Base-by-base conservation (phyloP, 2,888 invertebrate genomes). In the Harpagoxenus sublaevis region DNA sequence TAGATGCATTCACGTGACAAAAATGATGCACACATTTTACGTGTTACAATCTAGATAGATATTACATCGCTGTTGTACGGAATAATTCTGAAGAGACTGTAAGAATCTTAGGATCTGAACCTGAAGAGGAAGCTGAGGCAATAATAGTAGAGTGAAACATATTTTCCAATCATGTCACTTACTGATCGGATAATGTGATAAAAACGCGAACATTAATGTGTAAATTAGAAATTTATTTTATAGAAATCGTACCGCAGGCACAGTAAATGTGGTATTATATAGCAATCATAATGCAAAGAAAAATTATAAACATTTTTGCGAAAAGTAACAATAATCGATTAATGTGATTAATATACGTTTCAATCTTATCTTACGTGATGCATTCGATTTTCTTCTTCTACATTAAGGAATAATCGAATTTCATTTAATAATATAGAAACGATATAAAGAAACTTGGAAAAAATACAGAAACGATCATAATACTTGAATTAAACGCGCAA, bases 141-240 rank as follows among this genome's bases (percentile, higher is more conserved):
- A 31, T 3, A 8, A 39, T 5, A 23, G 15, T 48, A 28, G 15
- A 28, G 15, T 48, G 15, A 18, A 18, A 68, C 5, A 62, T n/a
- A 45, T 66, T 66, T 51, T 23, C 12, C 5, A 42, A 4, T 71
- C 10, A n/a, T 10, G 5, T 65, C 18, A 18, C 23, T 68, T 28
- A 66, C 15, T 35, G 55, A 71, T 39, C 12, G 12, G 42, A 55
- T 39, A 15, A 23, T 23, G 23, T 23, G 23, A 23, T 35, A 45
- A 39, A 35, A 23, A 55, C 4, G 42, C 28, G 1, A 35, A 1
- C 18, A 31, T 62, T 2, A 57, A 35, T 35, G 28, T 73, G 18
- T 57, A 57, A 42, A 73, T 48, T 62, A 23, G 12, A 60, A 8
- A 53, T 65, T 77, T 42, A 77, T 77, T 77, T 77, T 39, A 18